Base-by-base conservation (phyloP, 64 coral and sea anemone species). In the Porites australiensis region DNA sequence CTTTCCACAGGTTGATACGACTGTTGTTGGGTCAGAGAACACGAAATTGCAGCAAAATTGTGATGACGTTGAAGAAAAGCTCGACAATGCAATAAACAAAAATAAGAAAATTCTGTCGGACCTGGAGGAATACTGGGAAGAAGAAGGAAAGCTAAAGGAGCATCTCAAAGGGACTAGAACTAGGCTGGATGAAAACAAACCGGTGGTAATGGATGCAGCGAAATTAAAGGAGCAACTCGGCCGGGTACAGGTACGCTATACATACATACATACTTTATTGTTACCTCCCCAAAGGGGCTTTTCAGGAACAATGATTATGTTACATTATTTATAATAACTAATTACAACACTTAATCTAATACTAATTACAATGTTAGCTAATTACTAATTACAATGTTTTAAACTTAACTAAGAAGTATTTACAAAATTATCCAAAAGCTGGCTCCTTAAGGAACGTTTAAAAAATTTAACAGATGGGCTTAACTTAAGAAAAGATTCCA, bases 181-280 rank as follows among this genome's bases (percentile, higher is more conserved):
- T 10, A 91, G 88, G 57, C 65, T 95, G 46, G 93, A 83, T 18
- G 69, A 89, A 49, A 98, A 93, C 58, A 98, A 93, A 77, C 89
- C 90, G 7, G 82, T 71, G 7, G 84, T 83, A 9, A 77, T 98
- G 93, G 93, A 98, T 43, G 80, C 84, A 46, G 90, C 86, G 68
- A 87, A 88, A 50, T 82, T 98, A 0, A 95, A 93, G 78, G 87
- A 93, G 79, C 96, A 98, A 66, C 63, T 98, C 9, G 93, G 92
- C 16, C 93, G 93, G 43, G 89, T 91, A 63, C 95, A 98, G 96
- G 96, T 98, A 95, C 4, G 12, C 5, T 21, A 13, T 15, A 14
- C 7, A 8, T 11, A 50, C 14, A 37, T 8, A 11, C 4, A 4
- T 13, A 12, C 13, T n/a, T 79, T 13, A 2, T 8, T n/a, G 15